Evolutionary conservation across 1,140 invertebrate genomes (phyloP).

Genomic region (Heliconius himera): DNA sequence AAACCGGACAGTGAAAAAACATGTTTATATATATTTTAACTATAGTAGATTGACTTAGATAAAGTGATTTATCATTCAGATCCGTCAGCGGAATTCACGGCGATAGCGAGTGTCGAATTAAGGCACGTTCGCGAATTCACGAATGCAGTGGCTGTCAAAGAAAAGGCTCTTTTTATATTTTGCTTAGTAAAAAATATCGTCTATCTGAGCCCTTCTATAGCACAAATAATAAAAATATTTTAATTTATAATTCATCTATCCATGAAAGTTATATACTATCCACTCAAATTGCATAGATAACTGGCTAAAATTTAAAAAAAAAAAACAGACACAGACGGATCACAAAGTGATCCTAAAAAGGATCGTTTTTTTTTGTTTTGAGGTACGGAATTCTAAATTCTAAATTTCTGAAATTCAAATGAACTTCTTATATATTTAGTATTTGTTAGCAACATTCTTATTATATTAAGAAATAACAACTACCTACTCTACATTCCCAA

Average conservation of each 20-base stretch:
- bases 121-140: conserved; percentile 57
- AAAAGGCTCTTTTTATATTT: neutral
- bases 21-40: neutral
- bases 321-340: too few species aligned
- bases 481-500: neutral
- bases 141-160: conserved; percentile 47
- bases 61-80: conserved; percentile 7
- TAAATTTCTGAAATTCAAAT: too few species aligned
- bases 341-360: too few species aligned
- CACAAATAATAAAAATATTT: too few species aligned
- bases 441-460: neutral
- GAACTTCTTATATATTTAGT: too few species aligned
- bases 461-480: neutral
- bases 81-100: conserved; percentile 24
- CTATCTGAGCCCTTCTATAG: neutral
- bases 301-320: too few species aligned
- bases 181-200: neutral
- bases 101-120: conserved; percentile 43
- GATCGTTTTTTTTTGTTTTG: too few species aligned
- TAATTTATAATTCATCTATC: too few species aligned
- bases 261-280: too few species aligned
- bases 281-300: too few species aligned
- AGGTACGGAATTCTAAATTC: too few species aligned
- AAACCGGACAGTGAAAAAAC: neutral
- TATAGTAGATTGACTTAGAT: conserved; percentile 2